Evolutionary conservation across 2,113 vertebrate species (phyloP), one percentile per base, ranked within the genome.

Genomic region (Rattus rattus): DNA sequence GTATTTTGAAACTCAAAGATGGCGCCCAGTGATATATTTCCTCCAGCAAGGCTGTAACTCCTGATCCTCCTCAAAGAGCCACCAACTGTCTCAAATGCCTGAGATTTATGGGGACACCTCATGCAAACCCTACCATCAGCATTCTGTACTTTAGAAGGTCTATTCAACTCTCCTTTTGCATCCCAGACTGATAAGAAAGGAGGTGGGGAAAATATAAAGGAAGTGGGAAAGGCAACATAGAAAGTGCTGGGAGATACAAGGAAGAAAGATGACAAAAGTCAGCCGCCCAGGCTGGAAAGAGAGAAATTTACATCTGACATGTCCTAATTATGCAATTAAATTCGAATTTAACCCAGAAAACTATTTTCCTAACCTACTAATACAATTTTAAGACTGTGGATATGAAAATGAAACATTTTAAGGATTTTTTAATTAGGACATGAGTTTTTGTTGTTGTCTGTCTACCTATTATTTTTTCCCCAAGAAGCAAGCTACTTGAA

Each of bases 381-480:
- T 94, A 97, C 1, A 97, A 96, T 30, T 2, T 61, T 20, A 30
- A 94, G 36, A 70, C 77, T 70, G 67, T 69, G 54, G 88, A 24
- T 5, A 79, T 73, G 67, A 86, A 96, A 97, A 89, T 56, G 26
- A 96, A 65, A 87, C 47, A 91, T 95, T 90, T 22, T 56, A 79
- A 0, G 19, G 7, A n/a, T 73, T 98, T 73, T 98, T 97, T 83
- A 94, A 19, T 85, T 96, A 96, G 47, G 59, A 49, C 94, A 63
- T 76, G 70, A 7, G 7, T 69, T n/a, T 65, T n/a, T 83, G 91
- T 87, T 93, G 69, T 49, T 89, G 81, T 85, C 84, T 97, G 87
- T 88, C 73, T 94, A 88, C 52, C 84, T 96, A 94, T 86, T 96
- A 94, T 95, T 98, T 98, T 98, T 88, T 97, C 22, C 95, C 80